Evolutionary conservation across 2,888 invertebrate genomes (phyloP), one percentile per base, ranked within the genome.

Genomic region (Caenorhabditis plicata): DNA sequence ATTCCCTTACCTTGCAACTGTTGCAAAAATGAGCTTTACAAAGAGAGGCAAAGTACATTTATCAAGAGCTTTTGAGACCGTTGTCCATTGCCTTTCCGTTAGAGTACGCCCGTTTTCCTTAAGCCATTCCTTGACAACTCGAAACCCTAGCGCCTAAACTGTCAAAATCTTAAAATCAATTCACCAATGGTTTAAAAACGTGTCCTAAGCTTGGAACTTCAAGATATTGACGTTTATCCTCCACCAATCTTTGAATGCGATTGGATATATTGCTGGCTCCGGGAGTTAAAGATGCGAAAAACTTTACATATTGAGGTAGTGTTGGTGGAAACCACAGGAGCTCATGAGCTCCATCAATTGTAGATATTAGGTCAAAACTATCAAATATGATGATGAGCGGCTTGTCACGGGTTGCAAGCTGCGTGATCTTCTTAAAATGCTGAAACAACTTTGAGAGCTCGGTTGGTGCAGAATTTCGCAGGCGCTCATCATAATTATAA

Each of bases 11-110:
- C n/a, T 86, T 4, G 68, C 54, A 0, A 96, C 92, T 84, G 96
- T 95, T 13, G 95, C 96, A 83, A 92, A 94, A 0, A 96, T 93
- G 36, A 98, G 84, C 83, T 96, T 96, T 0, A 96, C 92, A 81
- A 94, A 96, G 62, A 98, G 91, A 0, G 96, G 95, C 46, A 95
- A 83, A 0, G 94, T 94, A 44, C 75, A 78, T 42, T 76, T 72
- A 27, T 19, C 82, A 74, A 45, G 80, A 17, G 77, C 72, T 35
- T 68, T 71, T 5, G 61, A 63, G 17, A 74, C 73, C 8, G 73
- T 61, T 13, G 54, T 57, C 68, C 67, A 74, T 43, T 70, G 71
- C 33, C 68, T 57, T 80, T 92, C 91, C 36, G 89, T 89, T 2
- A 96, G 84, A 79, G 92, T 92, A 13, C 93, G 85, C 52, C 89